Evolutionary conservation across 2,113 vertebrate genomes (phyloP), one percentile per base, ranked within the genome.

Genomic region (Cyprinodon variegatus): DNA sequence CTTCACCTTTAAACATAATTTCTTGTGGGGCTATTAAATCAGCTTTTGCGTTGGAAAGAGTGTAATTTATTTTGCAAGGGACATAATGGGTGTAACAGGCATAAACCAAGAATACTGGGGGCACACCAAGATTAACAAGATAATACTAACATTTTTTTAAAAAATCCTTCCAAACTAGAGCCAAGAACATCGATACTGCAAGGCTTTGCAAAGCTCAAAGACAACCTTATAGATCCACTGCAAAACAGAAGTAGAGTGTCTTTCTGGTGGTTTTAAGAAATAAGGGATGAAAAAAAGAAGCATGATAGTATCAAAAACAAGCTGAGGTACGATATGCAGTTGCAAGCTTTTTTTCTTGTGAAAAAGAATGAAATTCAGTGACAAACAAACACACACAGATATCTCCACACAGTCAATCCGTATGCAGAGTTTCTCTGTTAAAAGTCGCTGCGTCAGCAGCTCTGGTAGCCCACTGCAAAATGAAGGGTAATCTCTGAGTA

Each of bases 401-500:
- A 72, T 63, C 70, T 59, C 73, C 66, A 74, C 60, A 81, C 22
- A 88, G 77, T 72, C 79, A 83, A 83, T 85, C 80, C 81, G 86
- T 89, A 92, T 88, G 85, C 90, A 92, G 90, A 91, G 87, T 88
- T 84, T 79, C 81, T 62, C 82, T 82, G 83, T 75, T 57, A 61
- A 50, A 88, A 90, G 86, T 77, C 61, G 91, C 90, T 74, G 83
- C 68, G 82, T 94, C 90, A 93, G 92, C 91, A 91, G 77, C 79
- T 87, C 72, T 0, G 60, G 82, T 62, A 72, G 86, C 86, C 90
- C 84, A 64, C 81, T 80, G 90, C 79, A 83, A 88, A 88, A 89
- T 85, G 86, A 91, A 88, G 76, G 88, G 79, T 92, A 92, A 92
- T 92, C 90, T 92, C 87, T 79, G 77, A 74, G 73, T 87, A 86